Percentiles rank a stretch among this genome's conserved stretches.
phyloP scores from a whole-genome alignment of 2,888 invertebrate species.

The Icerya purchasi region DNA sequence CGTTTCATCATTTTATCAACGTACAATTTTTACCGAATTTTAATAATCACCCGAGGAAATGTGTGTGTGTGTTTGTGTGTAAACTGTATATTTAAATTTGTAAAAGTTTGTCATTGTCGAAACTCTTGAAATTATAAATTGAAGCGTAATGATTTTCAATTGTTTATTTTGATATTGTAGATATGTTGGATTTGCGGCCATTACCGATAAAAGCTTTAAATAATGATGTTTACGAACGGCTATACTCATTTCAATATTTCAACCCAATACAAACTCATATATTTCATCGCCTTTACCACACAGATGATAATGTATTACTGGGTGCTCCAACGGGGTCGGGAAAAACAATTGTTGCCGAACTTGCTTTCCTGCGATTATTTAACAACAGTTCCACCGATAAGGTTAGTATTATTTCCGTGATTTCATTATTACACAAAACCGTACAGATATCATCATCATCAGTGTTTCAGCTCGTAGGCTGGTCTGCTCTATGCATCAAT shows the following conservation, averaged over 20 bases:
- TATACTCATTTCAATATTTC: conserved; percentile 84
- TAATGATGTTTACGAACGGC: conserved; percentile 48
- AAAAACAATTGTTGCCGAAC: conserved; percentile 93
- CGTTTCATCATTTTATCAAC: too few relatives aligned
- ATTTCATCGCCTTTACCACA: conserved; percentile 87
- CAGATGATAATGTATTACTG: conserved; percentile 75
- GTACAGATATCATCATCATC: too few relatives aligned
- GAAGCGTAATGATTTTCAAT: too few relatives aligned
- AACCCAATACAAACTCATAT: conserved; percentile 98
- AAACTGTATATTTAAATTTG: too few relatives aligned
- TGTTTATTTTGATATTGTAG: conserved; percentile 28
- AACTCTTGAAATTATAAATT: too few relatives aligned
- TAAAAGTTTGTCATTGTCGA: too few relatives aligned
- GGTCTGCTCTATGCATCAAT: too few relatives aligned
- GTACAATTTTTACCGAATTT: too few relatives aligned
- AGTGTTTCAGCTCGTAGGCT: too few relatives aligned
- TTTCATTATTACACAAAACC: too few relatives aligned
- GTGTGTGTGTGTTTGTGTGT: too few relatives aligned
- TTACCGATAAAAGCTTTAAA: conserved; percentile 64
- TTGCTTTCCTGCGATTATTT: conserved; percentile 86
- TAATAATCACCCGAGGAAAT: too few relatives aligned
- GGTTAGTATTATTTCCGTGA: conserved; percentile 26
- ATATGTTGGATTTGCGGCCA: conserved; percentile 74
- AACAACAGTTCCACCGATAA: conserved; percentile 55
- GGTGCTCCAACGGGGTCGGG: conserved; percentile 95